Conservation (phyloP, 2,113 vertebrate genomes). For the Jaculus jaculus region DNA sequence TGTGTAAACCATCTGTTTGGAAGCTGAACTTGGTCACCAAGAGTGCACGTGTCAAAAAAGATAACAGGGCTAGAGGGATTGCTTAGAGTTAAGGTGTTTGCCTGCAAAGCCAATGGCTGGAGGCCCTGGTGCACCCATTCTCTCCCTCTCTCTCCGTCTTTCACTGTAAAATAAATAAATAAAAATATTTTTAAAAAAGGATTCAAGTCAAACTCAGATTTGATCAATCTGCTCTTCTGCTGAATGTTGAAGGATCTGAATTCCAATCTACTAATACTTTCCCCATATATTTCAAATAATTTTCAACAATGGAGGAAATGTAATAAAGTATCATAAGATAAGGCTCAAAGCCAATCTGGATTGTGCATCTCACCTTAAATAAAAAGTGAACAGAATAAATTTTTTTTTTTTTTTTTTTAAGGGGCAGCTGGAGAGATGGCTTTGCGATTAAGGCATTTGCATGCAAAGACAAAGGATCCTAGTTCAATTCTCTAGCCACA, state of each 20-base stretch:
- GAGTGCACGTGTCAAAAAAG: neutral
- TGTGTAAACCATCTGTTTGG: neutral
- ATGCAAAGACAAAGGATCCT: too few species aligned
- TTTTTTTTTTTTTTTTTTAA: too few species aligned
- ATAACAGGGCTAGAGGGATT: neutral
- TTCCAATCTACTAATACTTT: constrained; percentile 40
- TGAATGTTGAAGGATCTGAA: constrained; percentile 12
- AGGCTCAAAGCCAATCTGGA: neutral
- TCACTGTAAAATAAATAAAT: too few species aligned
- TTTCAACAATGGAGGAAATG: constrained; percentile 5
- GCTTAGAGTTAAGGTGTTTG: neutral
- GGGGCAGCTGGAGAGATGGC: too few species aligned
- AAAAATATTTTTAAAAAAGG: too few species aligned
- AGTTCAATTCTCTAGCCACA: too few species aligned
- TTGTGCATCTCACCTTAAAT: constrained; percentile 12
- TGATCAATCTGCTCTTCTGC: neutral
- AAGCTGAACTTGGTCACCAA: constrained; percentile 33
- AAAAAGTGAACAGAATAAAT: neutral
- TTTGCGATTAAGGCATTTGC: too few species aligned
- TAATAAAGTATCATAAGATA: neutral
- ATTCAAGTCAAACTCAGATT: neutral
- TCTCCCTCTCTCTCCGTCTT: too few species aligned
- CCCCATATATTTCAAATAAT: constrained; percentile 20
- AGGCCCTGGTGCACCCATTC: too few species aligned
- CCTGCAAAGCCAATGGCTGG: too few species aligned